phyloP scores from a whole-genome alignment of 2,113 vertebrate genomes.

The Eidolon helvum region DNA sequence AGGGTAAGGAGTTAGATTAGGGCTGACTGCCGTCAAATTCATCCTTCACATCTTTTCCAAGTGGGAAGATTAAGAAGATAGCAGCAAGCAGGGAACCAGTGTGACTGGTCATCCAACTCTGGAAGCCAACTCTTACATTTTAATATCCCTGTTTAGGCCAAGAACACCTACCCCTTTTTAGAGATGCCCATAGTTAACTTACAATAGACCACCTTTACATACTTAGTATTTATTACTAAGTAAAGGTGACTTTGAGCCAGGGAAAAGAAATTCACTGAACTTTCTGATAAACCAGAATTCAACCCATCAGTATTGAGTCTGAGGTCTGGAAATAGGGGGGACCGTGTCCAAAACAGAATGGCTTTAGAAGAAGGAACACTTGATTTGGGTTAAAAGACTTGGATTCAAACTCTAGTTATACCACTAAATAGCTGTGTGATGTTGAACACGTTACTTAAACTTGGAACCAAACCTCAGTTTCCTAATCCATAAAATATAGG shows the following conservation, averaged over 20 bases:
- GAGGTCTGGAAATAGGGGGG: background rate
- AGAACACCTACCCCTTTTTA: background rate
- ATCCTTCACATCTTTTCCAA: background rate
- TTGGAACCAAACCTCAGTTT: conserved; percentile 16
- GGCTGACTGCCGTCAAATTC: background rate
- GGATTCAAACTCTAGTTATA: background rate
- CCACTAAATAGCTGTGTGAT: background rate
- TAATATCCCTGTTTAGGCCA: background rate
- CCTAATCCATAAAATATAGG: conserved; percentile 12
- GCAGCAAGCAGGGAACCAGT: background rate
- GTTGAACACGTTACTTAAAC: conserved; percentile 7
- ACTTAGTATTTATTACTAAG: background rate
- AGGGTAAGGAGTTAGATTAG: conserved; percentile 86
- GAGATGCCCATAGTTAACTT: background rate
- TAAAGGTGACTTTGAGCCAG: background rate
- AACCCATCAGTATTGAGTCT: background rate
- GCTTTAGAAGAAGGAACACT: conserved; percentile 18
- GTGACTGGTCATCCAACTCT: background rate
- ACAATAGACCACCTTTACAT: background rate
- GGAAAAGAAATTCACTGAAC: background rate
- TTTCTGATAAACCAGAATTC: conserved; percentile 19
- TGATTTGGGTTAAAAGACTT: background rate
- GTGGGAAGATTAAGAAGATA: background rate
- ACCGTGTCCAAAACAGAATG: background rate
- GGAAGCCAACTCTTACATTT: background rate